These are phyloP conservation scores for Guaruba guarouba DNA, from an alignment of 2,113 vertebrate species.

Conservation along the genomic window DNA sequence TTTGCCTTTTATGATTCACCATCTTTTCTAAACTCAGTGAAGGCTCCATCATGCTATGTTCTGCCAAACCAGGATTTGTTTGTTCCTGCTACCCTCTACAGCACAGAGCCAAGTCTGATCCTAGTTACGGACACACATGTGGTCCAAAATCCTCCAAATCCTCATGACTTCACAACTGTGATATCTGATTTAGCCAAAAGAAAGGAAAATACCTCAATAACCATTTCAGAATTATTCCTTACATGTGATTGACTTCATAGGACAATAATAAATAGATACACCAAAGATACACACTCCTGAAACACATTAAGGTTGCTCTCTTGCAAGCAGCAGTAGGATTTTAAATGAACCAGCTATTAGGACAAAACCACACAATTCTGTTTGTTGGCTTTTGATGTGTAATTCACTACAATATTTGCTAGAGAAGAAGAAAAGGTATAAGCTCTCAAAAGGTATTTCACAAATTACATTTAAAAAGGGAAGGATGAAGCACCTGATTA, in stretches of 20 bases:
- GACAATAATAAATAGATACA: background rate
- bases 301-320: background rate
- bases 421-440: background rate
- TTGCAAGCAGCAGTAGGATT: background rate
- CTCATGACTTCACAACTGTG: background rate
- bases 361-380: background rate
- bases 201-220: background rate
- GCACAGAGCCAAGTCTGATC: background rate
- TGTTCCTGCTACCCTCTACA: background rate
- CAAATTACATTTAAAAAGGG: background rate
- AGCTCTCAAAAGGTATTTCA: background rate
- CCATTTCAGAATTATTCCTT: background rate
- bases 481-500: background rate
- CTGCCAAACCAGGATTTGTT: background rate
- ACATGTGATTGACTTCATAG: background rate
- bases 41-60: background rate
- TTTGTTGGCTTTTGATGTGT: background rate
- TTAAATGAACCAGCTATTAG: background rate
- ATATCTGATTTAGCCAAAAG: background rate
- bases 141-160: background rate
- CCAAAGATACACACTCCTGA: background rate
- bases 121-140: background rate
- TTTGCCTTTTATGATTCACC: background rate
- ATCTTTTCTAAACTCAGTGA: background rate
- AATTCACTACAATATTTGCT: background rate